Base-by-base conservation (phyloP, 2,888 invertebrate species). In the Eugnorisma glareosa region DNA sequence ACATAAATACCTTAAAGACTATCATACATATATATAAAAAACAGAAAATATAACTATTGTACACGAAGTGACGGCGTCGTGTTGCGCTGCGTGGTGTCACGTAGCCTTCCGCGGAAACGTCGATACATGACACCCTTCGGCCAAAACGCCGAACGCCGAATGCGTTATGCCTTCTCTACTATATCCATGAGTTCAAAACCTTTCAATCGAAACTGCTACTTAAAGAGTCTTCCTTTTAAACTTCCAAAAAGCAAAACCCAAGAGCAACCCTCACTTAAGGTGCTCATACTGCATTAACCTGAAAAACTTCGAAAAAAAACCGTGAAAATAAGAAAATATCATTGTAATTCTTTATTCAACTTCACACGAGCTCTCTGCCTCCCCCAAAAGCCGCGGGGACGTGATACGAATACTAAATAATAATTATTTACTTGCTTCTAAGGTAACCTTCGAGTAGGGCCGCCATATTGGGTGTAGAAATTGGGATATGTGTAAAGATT, bases 261-360 rank as follows among this genome's bases (percentile, higher is more conserved):
- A 1, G 13, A 40, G 45, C 57, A 73, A 11, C 21, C 37, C 59
- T 63, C 59, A 21, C 37, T 18, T 43, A 37, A 78, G 67, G 28
- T 67, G 31, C 43, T 35, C 1, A 37, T 67, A 63, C 24, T 40
- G 54, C 35, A 75, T 37, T 64, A 66, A 61, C 61, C 11, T n/a
- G 21, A 63, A 85, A 72, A 77, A 69, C 11, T 48, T 59, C 37
- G 72, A 63, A 67, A 84, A 82, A 89, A 89, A 91, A 85, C 85
- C 89, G 86, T 72, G 63, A 63, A 87, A 82, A 88, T 85, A 88
- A 90, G 84, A 89, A 92, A 92, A 92, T 91, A 91, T 90, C 92
- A 92, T 94, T 94, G 91, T 93, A 93, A 93, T 94, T 93, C 93
- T 91, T 92, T 93, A 93, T 94, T 93, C 94, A 87, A 89, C 87